phyloP scores from a whole-genome alignment of 2,113 vertebrate species.

The Lophura nycthemera region DNA sequence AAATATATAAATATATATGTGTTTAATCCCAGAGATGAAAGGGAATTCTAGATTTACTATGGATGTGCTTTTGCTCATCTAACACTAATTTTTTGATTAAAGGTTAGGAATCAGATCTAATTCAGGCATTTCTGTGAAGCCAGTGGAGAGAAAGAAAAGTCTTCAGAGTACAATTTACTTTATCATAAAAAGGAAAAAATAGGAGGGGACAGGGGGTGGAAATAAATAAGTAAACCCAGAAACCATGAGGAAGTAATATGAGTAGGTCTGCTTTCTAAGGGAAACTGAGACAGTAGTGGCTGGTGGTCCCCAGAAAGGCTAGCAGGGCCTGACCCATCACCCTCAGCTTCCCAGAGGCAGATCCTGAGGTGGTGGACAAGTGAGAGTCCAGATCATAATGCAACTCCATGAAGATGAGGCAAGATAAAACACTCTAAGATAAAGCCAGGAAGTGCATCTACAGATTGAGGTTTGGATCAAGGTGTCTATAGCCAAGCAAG shows the following conservation, averaged over 20 bases:
- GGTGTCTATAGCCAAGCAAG: neutral
- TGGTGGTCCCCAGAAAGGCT: accelerated
- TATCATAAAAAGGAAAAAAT: neutral
- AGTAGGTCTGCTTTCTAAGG: neutral
- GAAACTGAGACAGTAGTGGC: accelerated
- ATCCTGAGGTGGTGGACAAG: accelerated
- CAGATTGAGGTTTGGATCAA: neutral
- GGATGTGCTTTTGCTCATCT: neutral
- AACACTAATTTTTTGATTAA: neutral
- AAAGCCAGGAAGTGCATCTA: neutral
- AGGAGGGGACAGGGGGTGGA: too few species aligned
- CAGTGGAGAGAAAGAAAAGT: neutral
- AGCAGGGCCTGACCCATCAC: accelerated
- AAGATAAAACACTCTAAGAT: too few species aligned
- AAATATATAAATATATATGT: neutral
- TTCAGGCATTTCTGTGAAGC: neutral
- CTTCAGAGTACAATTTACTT: neutral
- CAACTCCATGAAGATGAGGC: neutral
- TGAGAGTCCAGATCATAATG: too few species aligned
- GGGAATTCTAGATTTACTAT: neutral
- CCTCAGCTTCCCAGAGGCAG: neutral
- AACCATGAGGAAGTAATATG: neutral
- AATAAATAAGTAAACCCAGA: neutral
- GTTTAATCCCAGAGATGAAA: neutral
- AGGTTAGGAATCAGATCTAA: neutral